Percentiles rank a stretch among this genome's conserved stretches.
Evolutionary conservation across 1,140 invertebrate genomes (phyloP).

Genomic region (Diploscapter pachys): DNA sequence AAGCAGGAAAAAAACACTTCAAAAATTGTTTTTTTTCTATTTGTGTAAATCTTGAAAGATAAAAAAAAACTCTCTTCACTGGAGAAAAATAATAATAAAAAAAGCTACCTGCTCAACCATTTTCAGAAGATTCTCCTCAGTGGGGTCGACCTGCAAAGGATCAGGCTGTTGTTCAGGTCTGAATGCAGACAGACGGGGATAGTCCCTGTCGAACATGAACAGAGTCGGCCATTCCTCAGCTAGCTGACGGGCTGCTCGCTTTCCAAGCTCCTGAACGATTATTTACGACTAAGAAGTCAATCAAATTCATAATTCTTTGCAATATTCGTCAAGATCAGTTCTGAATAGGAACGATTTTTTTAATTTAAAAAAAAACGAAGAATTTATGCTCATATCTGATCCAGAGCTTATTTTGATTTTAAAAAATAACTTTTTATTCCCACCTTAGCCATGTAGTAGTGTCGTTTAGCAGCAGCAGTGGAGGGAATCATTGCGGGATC

Average conservation of each 20-base stretch:
- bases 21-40: no score
- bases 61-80: no score
- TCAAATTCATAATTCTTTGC: no score
- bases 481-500: conserved; percentile 54
- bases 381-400: neutral
- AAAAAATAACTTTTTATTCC: neutral
- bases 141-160: conserved; percentile 23
- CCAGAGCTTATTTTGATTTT: neutral
- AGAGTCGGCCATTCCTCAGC: conserved; percentile 58
- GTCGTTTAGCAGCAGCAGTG: conserved; percentile 28
- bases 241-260: conserved; percentile 49
- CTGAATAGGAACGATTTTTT: neutral
- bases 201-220: conserved; percentile 55
- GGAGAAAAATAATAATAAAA: no score
- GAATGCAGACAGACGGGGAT: conserved; percentile 48
- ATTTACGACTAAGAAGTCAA: conserved; percentile 7
- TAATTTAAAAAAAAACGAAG: neutral
- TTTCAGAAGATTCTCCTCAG: conserved; percentile 25
- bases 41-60: no score
- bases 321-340: no score
- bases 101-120: conserved; percentile 11
- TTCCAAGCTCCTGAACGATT: conserved; percentile 48
- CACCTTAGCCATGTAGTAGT: conserved; percentile 50
- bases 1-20: no score
- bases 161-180: conserved; percentile 28